These are phyloP conservation scores for Heliconius sara DNA, from an alignment of 2,888 invertebrate species.

Conservation along the genomic window DNA sequence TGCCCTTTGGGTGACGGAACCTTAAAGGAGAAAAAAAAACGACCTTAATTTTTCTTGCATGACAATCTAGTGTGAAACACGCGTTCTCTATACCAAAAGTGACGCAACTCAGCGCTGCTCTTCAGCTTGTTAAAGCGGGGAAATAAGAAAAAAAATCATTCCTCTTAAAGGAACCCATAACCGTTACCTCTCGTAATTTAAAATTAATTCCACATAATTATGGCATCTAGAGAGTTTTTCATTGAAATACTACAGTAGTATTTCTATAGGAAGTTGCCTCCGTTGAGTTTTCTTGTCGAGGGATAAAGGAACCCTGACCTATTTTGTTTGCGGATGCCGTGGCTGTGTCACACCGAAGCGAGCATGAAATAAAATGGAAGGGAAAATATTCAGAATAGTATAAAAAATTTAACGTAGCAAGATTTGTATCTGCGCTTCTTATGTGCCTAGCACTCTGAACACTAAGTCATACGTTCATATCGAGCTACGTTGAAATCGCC, in stretches of 20 bases:
- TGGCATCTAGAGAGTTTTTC: neutral
- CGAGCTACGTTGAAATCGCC: too few relatives aligned
- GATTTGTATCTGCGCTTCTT: too few relatives aligned
- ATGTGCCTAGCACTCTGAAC: neutral
- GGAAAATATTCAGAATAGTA: neutral
- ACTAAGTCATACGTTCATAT: neutral
- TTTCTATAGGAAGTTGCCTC: constrained; percentile 16
- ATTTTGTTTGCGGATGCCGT: constrained; percentile 12
- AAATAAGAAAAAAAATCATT: neutral
- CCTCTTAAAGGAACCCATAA: neutral
- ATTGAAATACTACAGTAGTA: constrained; percentile 6
- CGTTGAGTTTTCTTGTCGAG: constrained; percentile 23
- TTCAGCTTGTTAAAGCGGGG: neutral
- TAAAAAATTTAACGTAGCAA: too few relatives aligned
- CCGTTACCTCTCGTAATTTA: neutral
- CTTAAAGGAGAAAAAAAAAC: too few relatives aligned
- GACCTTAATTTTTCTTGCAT: too few relatives aligned
- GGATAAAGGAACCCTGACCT: constrained; percentile 30
- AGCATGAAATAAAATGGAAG: neutral
- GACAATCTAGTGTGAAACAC: too few relatives aligned
- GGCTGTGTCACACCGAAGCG: constrained; percentile 12
- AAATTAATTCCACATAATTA: neutral
- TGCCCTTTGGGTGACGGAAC: too few relatives aligned
- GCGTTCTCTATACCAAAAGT: neutral
- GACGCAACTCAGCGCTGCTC: neutral